Conservation (phyloP, 2,888 invertebrate species). For the Altica lythri region DNA sequence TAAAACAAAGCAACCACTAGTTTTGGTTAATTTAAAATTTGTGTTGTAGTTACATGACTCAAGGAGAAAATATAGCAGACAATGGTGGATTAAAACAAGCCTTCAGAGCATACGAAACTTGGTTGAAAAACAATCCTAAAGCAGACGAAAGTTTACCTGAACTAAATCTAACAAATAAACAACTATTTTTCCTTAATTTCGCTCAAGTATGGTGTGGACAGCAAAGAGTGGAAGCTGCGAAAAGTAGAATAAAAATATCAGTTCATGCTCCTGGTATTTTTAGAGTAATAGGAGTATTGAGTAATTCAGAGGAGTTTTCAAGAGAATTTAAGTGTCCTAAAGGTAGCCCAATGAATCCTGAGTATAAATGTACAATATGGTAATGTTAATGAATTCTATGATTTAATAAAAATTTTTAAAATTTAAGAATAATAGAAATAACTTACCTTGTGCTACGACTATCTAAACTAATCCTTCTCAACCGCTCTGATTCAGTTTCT, state of each 20-base stretch:
- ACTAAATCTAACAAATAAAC: slow-evolving; percentile 75
- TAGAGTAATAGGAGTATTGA: slow-evolving; percentile 53
- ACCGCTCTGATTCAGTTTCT: slow-evolving; percentile 48
- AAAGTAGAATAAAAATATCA: slow-evolving; percentile 79
- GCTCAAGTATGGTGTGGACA: slow-evolving; percentile 85
- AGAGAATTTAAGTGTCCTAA: slow-evolving; percentile 71
- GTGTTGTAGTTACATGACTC: slow-evolving; percentile 61
- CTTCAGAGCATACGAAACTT: slow-evolving; percentile 76
- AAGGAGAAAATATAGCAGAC: slow-evolving; percentile 95
- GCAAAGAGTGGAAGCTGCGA: slow-evolving; percentile 79
- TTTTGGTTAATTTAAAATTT: no score
- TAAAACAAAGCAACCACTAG: no score
- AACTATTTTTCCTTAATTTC: slow-evolving; percentile 89
- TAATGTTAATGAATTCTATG: slow-evolving; percentile 44
- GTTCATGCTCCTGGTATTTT: slow-evolving; percentile 84
- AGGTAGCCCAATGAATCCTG: slow-evolving; percentile 81
- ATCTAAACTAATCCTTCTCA: slow-evolving; percentile 53
- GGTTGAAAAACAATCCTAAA: slow-evolving; percentile 68
- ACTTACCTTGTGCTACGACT: slow-evolving; percentile 53
- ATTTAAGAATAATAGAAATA: background rate
- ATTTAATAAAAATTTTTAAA: background rate
- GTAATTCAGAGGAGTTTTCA: slow-evolving; percentile 78
- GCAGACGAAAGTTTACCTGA: slow-evolving; percentile 68
- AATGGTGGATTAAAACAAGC: slow-evolving; percentile 93
- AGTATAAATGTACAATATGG: slow-evolving; percentile 79